These are phyloP conservation scores for Myotis daubentonii DNA, from an alignment of 2,797 vertebrate species.

Conservation along the genomic window DNA sequence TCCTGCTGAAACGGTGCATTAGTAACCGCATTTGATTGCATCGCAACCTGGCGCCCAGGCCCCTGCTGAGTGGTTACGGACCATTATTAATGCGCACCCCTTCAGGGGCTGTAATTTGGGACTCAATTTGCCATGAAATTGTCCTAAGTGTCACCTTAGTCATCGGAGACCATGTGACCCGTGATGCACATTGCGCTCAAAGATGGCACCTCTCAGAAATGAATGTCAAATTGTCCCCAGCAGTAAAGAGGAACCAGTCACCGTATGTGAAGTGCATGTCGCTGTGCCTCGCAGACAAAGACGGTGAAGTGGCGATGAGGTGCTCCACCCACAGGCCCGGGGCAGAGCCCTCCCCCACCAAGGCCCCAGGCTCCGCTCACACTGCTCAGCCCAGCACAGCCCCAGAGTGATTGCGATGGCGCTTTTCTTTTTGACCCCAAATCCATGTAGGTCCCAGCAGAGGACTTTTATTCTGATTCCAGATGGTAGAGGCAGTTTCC, in stretches of 20 bases:
- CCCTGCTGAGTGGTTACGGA: slow-evolving; percentile 48
- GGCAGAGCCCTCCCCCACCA: not conserved
- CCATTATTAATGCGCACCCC: slow-evolving; percentile 57
- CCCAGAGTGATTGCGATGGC: not conserved
- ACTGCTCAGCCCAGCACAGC: too few relatives aligned
- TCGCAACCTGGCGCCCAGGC: not conserved
- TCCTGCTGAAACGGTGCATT: slow-evolving; percentile 35
- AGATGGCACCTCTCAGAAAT: slow-evolving; percentile 62
- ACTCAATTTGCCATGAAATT: slow-evolving; percentile 81
- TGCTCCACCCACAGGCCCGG: rapidly evolving
- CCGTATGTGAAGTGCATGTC: not conserved
- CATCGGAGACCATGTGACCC: slow-evolving; percentile 75
- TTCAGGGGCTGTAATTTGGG: slow-evolving; percentile 74
- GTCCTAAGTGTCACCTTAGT: slow-evolving; percentile 75
- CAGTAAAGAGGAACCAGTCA: not conserved
- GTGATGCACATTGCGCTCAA: slow-evolving; percentile 69
- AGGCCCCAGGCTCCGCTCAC: not conserved
- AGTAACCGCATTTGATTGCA: not conserved
- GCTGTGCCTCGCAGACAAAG: not conserved
- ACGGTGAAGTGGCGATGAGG: not conserved
- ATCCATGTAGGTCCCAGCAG: not conserved
- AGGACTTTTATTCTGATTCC: not conserved
- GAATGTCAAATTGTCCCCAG: slow-evolving; percentile 24
- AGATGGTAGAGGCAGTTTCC: not conserved
- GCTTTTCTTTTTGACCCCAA: not conserved